phyloP scores from a whole-genome alignment of 2,888 invertebrate species.

The Lamellibrachia satsuma region DNA sequence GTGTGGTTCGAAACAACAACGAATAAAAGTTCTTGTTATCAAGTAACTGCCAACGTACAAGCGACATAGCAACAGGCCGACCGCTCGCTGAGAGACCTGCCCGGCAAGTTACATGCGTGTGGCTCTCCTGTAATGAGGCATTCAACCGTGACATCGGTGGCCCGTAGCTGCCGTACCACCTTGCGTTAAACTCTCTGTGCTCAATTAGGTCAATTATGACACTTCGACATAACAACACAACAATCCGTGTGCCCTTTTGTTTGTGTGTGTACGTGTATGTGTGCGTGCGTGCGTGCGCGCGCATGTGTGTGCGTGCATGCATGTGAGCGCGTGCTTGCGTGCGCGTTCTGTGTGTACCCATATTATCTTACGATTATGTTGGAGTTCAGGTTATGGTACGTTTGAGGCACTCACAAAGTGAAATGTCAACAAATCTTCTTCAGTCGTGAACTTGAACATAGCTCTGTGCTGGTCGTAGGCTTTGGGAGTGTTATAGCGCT shows the following conservation, averaged over 20 bases:
- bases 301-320: neutral
- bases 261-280: neutral
- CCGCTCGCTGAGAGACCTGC: neutral
- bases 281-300: neutral
- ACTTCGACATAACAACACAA: no score
- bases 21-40: neutral
- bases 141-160: neutral
- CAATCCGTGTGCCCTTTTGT: neutral
- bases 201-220: neutral
- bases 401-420: neutral
- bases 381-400: neutral
- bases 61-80: neutral
- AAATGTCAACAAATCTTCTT: conserved; percentile 4
- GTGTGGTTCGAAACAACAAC: neutral
- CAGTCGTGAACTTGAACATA: conserved; percentile 4
- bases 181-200: neutral
- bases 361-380: neutral
- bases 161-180: neutral
- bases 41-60: neutral
- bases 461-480: neutral
- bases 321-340: neutral
- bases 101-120: neutral
- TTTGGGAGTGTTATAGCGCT: neutral
- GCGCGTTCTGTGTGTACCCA: no score
- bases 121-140: neutral